Base-by-base conservation (phyloP, 2,113 vertebrate genomes). In the Ammospiza caudacuta region DNA sequence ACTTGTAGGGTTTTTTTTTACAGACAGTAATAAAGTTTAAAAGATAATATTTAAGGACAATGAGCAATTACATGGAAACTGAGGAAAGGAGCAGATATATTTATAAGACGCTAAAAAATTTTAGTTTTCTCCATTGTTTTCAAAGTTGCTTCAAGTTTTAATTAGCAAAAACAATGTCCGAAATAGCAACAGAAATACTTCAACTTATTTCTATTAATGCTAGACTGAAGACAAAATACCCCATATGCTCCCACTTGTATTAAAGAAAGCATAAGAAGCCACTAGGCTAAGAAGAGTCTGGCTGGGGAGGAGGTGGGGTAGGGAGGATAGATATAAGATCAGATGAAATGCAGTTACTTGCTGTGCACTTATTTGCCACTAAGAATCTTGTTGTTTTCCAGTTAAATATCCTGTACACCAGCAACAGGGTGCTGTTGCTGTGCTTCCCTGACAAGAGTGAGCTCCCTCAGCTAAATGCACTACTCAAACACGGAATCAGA, bases 91-190 rank as follows among this genome's bases (percentile, higher is more conserved):
- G 63, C 29, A 76, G 68, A 89, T 9, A 90, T 57, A 57, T 68
- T 82, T 87, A 54, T 66, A 41, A 84, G 49, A 62, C 21, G 51
- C 46, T 83, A 80, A 96, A 90, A 97, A 88, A 51, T 12, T 87
- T 69, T 51, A 46, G 66, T 73, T 47, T 83, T 72, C 80, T 83
- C 70, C 46, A 83, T 20, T 51, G 54, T 52, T 92, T 70, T 64
- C n/a, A 68, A 78, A 77, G 51, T 52, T 69, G 57, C 74, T 90
- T 88, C 61, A 89, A 88, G 72, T 68, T 82, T 76, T 54, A 78
- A 77, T 74, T 25, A 35, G 8, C 5, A 62, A 83, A 83, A 89
- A 78, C 46, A 8, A 49, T 20, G 41, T 68, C 35, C 39, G 24
- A 89, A 96, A 83, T 27, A 16, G 29, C 27, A 83, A 92, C 13